phyloP scores from a whole-genome alignment of 2,797 vertebrate genomes.

The Enteromius trimaculatus region DNA sequence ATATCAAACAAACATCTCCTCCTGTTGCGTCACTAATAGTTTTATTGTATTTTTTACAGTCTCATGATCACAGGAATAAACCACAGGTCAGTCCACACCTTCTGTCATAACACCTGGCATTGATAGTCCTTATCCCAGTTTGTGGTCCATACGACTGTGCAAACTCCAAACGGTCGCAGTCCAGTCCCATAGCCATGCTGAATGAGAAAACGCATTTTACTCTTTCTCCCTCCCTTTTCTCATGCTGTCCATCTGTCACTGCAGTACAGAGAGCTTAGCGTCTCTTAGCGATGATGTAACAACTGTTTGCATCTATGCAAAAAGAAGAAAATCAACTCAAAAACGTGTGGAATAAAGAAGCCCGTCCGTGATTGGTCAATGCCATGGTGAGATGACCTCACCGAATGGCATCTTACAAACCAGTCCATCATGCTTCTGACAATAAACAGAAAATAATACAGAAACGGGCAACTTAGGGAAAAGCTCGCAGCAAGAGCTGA shows the following conservation, averaged over 20 bases:
- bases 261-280: constrained; percentile 29
- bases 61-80: not conserved
- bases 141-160: not conserved
- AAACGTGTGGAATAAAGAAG: constrained; percentile 10
- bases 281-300: constrained; percentile 54
- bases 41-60: constrained; percentile 23
- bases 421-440: constrained; percentile 23
- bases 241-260: constrained; percentile 69
- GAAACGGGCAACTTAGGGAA: not conserved
- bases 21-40: constrained; percentile 14
- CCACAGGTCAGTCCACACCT: constrained; percentile 22
- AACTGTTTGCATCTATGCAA: constrained; percentile 49
- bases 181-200: constrained; percentile 56
- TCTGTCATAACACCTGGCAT: not conserved
- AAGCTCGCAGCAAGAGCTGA: constrained; percentile 50
- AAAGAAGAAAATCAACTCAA: constrained; percentile 29
- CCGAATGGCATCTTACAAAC: constrained; percentile 45
- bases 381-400: constrained; percentile 45
- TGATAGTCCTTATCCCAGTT: constrained; percentile 11
- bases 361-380: constrained; percentile 34
- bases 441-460: constrained; percentile 4
- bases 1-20: not conserved
- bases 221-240: constrained; percentile 37
- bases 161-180: constrained; percentile 21
- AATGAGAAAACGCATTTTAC: constrained; percentile 30